phyloP scores from a whole-genome alignment of 2,113 vertebrate genomes.

The Entelurus aequoreus region DNA sequence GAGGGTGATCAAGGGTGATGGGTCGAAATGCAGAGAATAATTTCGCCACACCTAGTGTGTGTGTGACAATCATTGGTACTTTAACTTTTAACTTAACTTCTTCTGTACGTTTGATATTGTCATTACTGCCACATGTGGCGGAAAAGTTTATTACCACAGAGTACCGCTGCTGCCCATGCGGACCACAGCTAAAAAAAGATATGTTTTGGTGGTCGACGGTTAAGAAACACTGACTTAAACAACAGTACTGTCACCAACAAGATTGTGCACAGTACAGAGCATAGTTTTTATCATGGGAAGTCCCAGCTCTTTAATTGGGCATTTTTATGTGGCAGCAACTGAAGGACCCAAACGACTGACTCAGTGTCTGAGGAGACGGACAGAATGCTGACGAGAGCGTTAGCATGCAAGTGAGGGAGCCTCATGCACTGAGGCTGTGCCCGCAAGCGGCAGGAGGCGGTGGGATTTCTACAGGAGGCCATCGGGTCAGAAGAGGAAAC shows the following conservation, averaged over 20 bases:
- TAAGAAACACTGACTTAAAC: too few relatives aligned
- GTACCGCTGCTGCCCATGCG: too few relatives aligned
- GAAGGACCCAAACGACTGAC: conserved; percentile 26
- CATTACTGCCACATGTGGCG: too few relatives aligned
- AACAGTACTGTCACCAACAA: not conserved
- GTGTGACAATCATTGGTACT: too few relatives aligned
- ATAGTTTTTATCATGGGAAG: conserved; percentile 34
- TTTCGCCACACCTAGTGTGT: too few relatives aligned
- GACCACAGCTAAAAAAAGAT: too few relatives aligned
- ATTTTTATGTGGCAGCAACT: conserved; percentile 30
- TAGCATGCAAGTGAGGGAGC: conserved; percentile 47
- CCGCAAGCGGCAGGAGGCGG: conserved; percentile 22
- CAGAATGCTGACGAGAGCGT: conserved; percentile 60
- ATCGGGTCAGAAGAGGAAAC: conserved; percentile 42
- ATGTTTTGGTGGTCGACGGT: too few relatives aligned
- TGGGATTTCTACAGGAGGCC: conserved; percentile 37
- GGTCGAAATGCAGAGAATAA: too few relatives aligned
- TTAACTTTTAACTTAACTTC: too few relatives aligned
- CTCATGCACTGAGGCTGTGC: conserved; percentile 37
- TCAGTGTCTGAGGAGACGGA: conserved; percentile 44
- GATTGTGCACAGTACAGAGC: not conserved
- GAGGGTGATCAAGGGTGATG: too few relatives aligned
- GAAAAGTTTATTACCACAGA: too few relatives aligned
- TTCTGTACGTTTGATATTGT: too few relatives aligned
- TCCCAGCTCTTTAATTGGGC: conserved; percentile 7